Evolutionary conservation across 2,888 invertebrate species (phyloP).

Genomic region (Oligia fasciuncula): DNA sequence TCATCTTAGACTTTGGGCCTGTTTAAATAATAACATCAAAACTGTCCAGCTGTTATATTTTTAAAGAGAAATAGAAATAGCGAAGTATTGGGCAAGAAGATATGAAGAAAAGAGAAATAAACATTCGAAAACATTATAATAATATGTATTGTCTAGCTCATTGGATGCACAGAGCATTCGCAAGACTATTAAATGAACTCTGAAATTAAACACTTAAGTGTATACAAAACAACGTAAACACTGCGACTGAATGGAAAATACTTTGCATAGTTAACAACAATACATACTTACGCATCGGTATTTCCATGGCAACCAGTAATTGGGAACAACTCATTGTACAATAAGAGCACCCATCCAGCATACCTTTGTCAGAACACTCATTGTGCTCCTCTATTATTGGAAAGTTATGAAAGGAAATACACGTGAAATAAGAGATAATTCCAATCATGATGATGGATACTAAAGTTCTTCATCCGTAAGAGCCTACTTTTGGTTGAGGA

Average conservation of each 20-base stretch:
- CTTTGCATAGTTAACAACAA: conserved; percentile 50
- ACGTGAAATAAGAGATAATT: conserved; percentile 56
- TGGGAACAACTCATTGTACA: conserved; percentile 64
- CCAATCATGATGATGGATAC: conserved; percentile 36
- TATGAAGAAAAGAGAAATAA: too few relatives aligned
- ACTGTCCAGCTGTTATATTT: too few relatives aligned
- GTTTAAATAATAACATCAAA: too few relatives aligned
- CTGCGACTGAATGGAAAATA: conserved; percentile 36
- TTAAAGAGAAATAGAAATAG: too few relatives aligned
- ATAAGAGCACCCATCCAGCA: conserved; percentile 52
- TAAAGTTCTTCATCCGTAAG: conserved; percentile 33
- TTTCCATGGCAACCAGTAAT: conserved; percentile 63
- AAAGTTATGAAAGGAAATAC: conserved; percentile 59
- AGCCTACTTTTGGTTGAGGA: conserved; percentile 15
- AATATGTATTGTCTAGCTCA: background rate
- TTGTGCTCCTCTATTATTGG: conserved; percentile 57
- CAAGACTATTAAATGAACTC: background rate
- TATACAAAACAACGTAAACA: conserved; percentile 18
- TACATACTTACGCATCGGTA: conserved; percentile 48
- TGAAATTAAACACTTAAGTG: background rate
- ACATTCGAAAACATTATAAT: too few relatives aligned
- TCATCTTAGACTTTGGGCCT: too few relatives aligned
- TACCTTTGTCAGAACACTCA: conserved; percentile 56
- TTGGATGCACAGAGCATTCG: background rate
- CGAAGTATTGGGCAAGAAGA: too few relatives aligned